These are phyloP conservation scores for Cerastis leucographa DNA, from an alignment of 2,888 invertebrate species.

Conservation along the genomic window DNA sequence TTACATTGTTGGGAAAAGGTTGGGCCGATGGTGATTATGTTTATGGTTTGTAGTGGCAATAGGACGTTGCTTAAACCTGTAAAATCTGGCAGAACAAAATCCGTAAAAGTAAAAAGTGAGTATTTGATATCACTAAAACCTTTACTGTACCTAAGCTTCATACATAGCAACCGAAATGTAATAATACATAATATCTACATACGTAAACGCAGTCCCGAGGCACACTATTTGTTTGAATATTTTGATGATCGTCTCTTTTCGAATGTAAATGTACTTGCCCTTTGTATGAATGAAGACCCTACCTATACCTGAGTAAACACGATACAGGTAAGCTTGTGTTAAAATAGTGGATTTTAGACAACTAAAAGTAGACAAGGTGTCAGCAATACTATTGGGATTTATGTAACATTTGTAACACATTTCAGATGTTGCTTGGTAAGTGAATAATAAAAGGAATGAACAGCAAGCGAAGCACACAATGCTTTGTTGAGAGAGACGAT, in stretches of 20 bases:
- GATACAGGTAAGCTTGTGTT: conserved; percentile 12
- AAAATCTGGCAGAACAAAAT: not conserved
- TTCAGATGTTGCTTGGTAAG: conserved; percentile 74
- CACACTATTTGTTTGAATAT: conserved; percentile 55
- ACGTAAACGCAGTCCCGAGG: conserved; percentile 36
- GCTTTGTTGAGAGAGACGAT: conserved; percentile 77
- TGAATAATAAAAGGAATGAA: conserved; percentile 75
- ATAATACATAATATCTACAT: conserved; percentile 41
- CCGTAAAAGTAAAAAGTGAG: not conserved
- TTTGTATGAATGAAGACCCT: conserved; percentile 46
- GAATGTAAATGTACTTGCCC: conserved; percentile 55
- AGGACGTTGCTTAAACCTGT: not conserved
- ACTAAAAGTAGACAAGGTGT: conserved; percentile 15
- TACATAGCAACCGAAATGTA: conserved; percentile 13
- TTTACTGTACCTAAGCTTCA: conserved; percentile 13
- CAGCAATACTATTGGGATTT: conserved; percentile 36
- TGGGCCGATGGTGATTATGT: not conserved
- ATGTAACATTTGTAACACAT: conserved; percentile 59
- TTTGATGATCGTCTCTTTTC: conserved; percentile 52
- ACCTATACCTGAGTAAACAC: conserved; percentile 39
- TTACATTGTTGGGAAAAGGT: not conserved
- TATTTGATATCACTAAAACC: not conserved
- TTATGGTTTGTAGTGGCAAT: not conserved
- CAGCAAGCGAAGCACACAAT: conserved; percentile 67
- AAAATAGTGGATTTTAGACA: conserved; percentile 24